Conservation (phyloP, 2,888 invertebrate species). For the Euphydryas editha region DNA sequence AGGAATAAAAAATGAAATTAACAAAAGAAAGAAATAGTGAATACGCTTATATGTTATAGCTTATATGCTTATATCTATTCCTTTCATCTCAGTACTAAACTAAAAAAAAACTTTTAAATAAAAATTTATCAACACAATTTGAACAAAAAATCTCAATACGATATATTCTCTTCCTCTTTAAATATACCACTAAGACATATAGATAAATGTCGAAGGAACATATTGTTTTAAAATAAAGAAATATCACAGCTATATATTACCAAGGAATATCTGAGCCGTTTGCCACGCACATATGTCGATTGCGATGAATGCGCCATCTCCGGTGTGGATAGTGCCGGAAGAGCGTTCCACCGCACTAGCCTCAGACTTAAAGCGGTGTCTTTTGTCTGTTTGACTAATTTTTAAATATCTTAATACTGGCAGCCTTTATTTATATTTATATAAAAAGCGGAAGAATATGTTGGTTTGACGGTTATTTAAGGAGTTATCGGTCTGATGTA, state of each 20-base stretch:
- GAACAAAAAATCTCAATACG: no score
- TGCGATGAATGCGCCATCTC: slow-evolving; percentile 44
- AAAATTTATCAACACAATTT: no score
- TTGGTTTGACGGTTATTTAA: background rate
- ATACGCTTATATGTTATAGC: no score
- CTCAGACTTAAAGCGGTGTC: slow-evolving; percentile 28
- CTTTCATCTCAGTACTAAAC: no score
- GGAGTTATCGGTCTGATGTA: no score
- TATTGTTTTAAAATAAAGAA: background rate
- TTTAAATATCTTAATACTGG: background rate
- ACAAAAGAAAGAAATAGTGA: no score
- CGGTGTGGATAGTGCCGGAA: slow-evolving; percentile 43
- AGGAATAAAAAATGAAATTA: no score
- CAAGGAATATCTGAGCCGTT: slow-evolving; percentile 11
- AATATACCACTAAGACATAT: no score
- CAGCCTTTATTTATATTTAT: background rate
- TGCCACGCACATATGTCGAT: slow-evolving; percentile 38
- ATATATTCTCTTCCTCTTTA: no score
- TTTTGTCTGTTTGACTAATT: slow-evolving; percentile 10
- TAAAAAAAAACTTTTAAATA: no score
- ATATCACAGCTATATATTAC: background rate
- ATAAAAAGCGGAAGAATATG: background rate
- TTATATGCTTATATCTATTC: no score
- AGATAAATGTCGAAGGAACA: background rate
- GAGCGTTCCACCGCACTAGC: slow-evolving; percentile 26